Evolutionary conservation across 2,797 vertebrate genomes (phyloP).

Genomic region (Eospalax fontanierii): DNA sequence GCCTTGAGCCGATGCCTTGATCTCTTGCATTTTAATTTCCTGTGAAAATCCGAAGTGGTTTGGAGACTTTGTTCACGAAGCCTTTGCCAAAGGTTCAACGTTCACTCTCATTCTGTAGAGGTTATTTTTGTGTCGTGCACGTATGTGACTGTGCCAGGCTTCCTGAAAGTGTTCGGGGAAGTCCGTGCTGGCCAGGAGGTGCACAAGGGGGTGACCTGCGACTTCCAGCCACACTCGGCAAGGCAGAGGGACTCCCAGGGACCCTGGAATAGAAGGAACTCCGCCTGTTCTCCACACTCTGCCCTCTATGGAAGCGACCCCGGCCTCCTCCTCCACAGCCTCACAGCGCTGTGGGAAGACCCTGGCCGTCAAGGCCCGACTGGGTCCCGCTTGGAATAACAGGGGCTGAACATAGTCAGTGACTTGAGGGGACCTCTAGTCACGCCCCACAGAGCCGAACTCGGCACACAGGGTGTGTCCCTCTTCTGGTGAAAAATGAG

Average conservation of each 20-base stretch:
- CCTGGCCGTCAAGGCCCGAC: not conserved
- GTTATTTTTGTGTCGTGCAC: conserved; percentile 12
- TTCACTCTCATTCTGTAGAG: not conserved
- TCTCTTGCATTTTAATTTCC: conserved; percentile 62
- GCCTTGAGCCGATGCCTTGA: conserved; percentile 73
- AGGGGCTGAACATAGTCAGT: no score
- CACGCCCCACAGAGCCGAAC: not conserved
- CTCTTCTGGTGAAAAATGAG: no score
- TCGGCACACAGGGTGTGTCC: no score
- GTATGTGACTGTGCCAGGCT: not conserved
- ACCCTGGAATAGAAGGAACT: conserved; percentile 58
- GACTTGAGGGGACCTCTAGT: not conserved
- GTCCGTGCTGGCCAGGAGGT: not conserved
- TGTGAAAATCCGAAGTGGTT: conserved; percentile 39
- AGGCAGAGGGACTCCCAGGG: conserved; percentile 27
- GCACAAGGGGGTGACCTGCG: accelerated
- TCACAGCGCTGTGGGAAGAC: no score
- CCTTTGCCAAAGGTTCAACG: not conserved
- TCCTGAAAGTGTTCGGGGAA: conserved; percentile 74
- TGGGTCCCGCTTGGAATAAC: not conserved
- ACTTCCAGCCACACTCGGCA: accelerated
- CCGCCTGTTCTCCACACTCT: not conserved
- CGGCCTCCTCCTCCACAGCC: conserved; percentile 67
- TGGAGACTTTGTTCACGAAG: not conserved
- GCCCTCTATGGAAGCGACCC: conserved; percentile 56